These are phyloP conservation scores for Diabrotica undecimpunctata DNA, from an alignment of 1,140 invertebrate genomes.

Conservation along the genomic window DNA sequence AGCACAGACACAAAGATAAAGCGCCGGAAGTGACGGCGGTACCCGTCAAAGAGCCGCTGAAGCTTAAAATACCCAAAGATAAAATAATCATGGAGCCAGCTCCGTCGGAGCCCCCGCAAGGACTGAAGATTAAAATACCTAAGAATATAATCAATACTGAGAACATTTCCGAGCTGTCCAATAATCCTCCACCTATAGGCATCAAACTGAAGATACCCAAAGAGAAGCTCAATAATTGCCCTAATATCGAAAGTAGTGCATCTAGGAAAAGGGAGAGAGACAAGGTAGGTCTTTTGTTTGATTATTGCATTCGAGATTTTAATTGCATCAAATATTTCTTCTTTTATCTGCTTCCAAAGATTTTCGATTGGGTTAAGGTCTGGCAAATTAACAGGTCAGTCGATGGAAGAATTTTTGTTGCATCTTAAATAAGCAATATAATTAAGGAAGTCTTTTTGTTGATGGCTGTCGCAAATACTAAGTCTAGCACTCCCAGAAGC, in stretches of 20 bases:
- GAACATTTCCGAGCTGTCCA: constrained; percentile 34
- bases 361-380: too few relatives aligned
- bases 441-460: too few relatives aligned
- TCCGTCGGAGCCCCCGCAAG: constrained; percentile 33
- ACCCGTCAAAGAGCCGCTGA: constrained; percentile 54
- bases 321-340: too few relatives aligned
- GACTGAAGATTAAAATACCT: constrained; percentile 62
- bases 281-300: neutral
- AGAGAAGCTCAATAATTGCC: constrained; percentile 46
- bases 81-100: constrained; percentile 47
- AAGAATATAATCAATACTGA: constrained; percentile 56
- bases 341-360: too few relatives aligned
- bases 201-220: constrained; percentile 58
- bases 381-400: too few relatives aligned
- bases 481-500: too few relatives aligned
- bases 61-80: constrained; percentile 66
- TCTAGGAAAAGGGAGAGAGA: neutral
- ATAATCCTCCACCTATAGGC: constrained; percentile 26
- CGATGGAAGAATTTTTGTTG: too few relatives aligned
- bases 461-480: too few relatives aligned
- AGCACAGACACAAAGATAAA: constrained; percentile 55
- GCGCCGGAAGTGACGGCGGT: constrained; percentile 53
- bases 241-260: constrained; percentile 12
- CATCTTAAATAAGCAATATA: too few relatives aligned
- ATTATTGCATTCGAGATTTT: neutral